These are phyloP conservation scores for Malurus elegans DNA, from an alignment of 2,113 vertebrate species.

Conservation along the genomic window DNA sequence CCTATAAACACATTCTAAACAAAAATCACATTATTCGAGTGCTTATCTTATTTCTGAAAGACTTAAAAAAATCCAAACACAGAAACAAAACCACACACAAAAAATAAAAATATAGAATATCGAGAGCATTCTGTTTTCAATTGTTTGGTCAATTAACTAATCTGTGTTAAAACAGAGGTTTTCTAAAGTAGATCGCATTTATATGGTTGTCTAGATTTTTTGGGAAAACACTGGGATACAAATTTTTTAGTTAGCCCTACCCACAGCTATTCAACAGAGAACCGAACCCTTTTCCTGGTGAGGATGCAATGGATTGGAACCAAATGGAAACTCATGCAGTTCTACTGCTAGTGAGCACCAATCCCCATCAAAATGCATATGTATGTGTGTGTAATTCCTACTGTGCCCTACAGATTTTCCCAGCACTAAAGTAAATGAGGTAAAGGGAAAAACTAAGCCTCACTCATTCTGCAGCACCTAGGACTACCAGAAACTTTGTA, in stretches of 20 bases:
- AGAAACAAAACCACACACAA: background rate
- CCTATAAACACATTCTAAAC: background rate
- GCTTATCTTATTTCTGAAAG: background rate
- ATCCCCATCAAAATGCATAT: background rate
- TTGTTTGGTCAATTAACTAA: background rate
- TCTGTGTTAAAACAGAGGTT: background rate
- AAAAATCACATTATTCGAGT: background rate
- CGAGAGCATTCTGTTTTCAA: background rate
- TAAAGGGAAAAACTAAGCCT: background rate
- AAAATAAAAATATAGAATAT: background rate
- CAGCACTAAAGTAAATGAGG: background rate
- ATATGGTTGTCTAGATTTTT: background rate
- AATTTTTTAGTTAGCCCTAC: background rate
- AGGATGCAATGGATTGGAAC: background rate
- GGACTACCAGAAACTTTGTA: background rate
- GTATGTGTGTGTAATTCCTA: background rate
- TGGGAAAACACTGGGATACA: background rate
- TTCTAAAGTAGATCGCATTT: background rate
- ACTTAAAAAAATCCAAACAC: background rate
- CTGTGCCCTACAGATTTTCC: background rate
- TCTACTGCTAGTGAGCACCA: background rate
- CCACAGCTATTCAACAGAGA: background rate
- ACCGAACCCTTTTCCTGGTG: background rate
- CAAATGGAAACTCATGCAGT: background rate
- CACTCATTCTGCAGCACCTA: background rate